Percentiles rank a stretch among this genome's conserved stretches.
Evolutionary conservation across 2,113 vertebrate species (phyloP).

Genomic region (Desmodus rotundus): DNA sequence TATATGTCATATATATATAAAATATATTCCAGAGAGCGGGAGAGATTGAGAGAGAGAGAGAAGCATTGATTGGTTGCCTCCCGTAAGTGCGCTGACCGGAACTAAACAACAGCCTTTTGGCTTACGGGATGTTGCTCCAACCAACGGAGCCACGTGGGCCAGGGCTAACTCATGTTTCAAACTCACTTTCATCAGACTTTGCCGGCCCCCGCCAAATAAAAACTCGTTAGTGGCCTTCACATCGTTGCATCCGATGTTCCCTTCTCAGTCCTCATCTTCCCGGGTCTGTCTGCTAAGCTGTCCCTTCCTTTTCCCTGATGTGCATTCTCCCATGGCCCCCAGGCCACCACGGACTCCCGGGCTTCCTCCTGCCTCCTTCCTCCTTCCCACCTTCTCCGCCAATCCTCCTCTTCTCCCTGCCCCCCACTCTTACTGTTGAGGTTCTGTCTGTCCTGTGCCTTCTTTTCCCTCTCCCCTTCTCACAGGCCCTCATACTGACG

Average conservation of each 20-base stretch:
- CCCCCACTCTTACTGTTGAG: not conserved
- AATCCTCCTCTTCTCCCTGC: too few species aligned
- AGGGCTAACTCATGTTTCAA: not conserved
- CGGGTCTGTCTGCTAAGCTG: not conserved
- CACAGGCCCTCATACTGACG: not conserved
- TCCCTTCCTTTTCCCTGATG: not conserved
- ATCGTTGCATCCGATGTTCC: not conserved
- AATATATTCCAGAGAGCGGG: too few species aligned
- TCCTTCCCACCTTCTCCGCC: not conserved
- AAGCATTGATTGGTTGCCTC: too few species aligned
- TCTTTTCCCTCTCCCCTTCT: not conserved
- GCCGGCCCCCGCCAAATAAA: not conserved
- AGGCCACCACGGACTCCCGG: not conserved
- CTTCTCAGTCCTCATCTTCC: not conserved
- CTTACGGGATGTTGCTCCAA: too few species aligned
- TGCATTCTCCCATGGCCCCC: not conserved
- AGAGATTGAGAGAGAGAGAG: too few species aligned
- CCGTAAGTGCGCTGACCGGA: too few species aligned
- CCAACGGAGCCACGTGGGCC: not conserved
- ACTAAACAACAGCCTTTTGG: too few species aligned
- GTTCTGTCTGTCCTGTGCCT: not conserved
- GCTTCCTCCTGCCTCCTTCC: not conserved
- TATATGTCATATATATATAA: too few species aligned
- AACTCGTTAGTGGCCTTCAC: not conserved
- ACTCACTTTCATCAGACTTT: not conserved